A percentile compares a stretch with the other conserved stretches of the same genome.
These are phyloP conservation scores for Pediacus dermestoides DNA, from an alignment of 2,888 invertebrate species.

Conservation along the genomic window DNA sequence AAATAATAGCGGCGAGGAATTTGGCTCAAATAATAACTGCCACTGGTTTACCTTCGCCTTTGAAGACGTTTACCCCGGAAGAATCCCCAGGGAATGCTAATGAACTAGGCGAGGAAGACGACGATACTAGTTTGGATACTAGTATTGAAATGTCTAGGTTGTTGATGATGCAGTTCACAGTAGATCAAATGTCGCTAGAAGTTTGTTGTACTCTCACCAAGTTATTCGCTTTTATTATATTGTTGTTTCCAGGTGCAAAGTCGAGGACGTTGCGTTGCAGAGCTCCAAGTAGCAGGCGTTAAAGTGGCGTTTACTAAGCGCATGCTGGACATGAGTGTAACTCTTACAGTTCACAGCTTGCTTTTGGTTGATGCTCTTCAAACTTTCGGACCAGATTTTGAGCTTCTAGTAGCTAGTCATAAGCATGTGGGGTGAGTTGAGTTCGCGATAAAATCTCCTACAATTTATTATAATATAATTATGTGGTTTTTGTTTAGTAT, in stretches of 20 bases:
- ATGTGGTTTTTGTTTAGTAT: constrained; percentile 67
- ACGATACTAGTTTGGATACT: constrained; percentile 51
- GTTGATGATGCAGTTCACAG: constrained; percentile 79
- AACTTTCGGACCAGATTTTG: constrained; percentile 93
- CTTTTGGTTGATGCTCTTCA: constrained; percentile 92
- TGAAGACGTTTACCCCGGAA: constrained; percentile 41
- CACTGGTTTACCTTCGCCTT: constrained; percentile 50
- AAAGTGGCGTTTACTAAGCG: constrained; percentile 72
- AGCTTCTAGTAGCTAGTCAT: constrained; percentile 90
- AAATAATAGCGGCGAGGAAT: constrained; percentile 66
- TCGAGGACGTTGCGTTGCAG: constrained; percentile 84
- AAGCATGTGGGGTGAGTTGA: constrained; percentile 76
- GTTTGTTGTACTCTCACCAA: no score
- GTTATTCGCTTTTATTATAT: no score
- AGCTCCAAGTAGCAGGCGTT: constrained; percentile 88
- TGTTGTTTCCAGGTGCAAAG: no score
- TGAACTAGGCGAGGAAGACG: constrained; percentile 43
- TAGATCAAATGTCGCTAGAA: constrained; percentile 84
- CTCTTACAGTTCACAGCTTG: constrained; percentile 87
- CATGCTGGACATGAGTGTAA: constrained; percentile 69
- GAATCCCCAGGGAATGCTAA: constrained; percentile 23
- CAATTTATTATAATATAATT: no score
- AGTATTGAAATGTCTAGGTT: constrained; percentile 59
- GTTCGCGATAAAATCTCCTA: constrained; percentile 1
- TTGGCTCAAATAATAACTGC: constrained; percentile 51